Evolutionary conservation across 2,113 vertebrate genomes (phyloP).

Genomic region (Chroicocephalus ridibundus): DNA sequence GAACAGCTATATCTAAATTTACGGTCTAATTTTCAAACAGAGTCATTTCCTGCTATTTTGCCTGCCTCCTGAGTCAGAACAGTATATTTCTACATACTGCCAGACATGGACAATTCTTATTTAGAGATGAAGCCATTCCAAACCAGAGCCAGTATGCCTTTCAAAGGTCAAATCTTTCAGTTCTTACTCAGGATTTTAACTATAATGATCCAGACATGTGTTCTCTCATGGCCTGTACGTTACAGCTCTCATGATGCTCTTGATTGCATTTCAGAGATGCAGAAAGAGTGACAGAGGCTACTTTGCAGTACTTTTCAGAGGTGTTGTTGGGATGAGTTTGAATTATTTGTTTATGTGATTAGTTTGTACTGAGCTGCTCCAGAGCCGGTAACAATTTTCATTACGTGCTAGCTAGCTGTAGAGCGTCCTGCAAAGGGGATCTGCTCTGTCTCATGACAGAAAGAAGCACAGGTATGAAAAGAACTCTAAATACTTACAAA

Average conservation of each 20-base stretch:
- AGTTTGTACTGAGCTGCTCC: not conserved
- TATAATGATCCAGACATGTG: not conserved
- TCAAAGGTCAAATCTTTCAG: conserved; percentile 8
- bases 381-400: conserved; percentile 17
- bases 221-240: not conserved
- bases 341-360: not conserved
- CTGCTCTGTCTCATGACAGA: not conserved
- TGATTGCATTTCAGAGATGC: not conserved
- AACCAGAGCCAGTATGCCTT: not conserved
- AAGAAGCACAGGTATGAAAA: not conserved
- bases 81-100: conserved; percentile 17
- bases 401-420: not conserved
- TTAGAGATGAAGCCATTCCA: conserved; percentile 17
- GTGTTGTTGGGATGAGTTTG: not conserved
- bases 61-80: conserved; percentile 38
- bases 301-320: not conserved
- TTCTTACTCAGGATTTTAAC: conserved; percentile 13
- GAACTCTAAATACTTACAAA: conserved; percentile 24
- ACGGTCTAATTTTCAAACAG: conserved; percentile 28
- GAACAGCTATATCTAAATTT: conserved; percentile 48
- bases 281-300: not conserved
- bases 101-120: not conserved
- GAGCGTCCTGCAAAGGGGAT: not conserved
- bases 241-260: not conserved
- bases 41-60: conserved; percentile 55